Base-by-base conservation (phyloP, 1,140 invertebrate genomes). In the Brachionus asplanchnoidis region DNA sequence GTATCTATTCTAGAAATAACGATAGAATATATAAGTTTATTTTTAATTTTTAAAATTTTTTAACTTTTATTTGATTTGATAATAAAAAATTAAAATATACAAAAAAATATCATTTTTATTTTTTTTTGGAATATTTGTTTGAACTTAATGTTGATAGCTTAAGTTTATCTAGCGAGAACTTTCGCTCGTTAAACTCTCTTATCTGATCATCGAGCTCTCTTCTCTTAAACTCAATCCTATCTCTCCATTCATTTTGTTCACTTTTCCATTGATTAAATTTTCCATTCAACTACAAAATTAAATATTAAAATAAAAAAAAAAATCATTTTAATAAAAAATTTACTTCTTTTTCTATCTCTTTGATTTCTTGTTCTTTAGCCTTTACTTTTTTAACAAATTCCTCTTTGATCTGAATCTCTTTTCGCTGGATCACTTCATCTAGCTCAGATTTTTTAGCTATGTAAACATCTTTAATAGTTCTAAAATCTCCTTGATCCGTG, bases 341-440 rank as follows among this genome's bases (percentile, higher is more conserved):
- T 56, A 84, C 83, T 44, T 98, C 96, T 91, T 96, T 96, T 90
- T 99, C 97, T 9, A 94, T 93, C 87, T 98, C 96, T 90, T 98
- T 98, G 7, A 99, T 92, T 90, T 98, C 95, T 12, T 94, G 92
- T 91, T 99, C 97, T 89, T 97, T 98, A 88, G 97, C 96, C 88
- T 97, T 98, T 7, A 98, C 97, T 86, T 95, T 92, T 68, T 94
- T 93, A 68, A 99, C 95, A 92, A 99, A 99, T 92, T 96, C 95
- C 89, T 98, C 96, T 56, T 96, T 92, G 93, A 98, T 97, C 89
- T 98, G 96, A 88, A 98, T 95, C 89, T 98, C 97, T 89, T 97
- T 97, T 88, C 95, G 94, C 88, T 97, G 95, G 85, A 98, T 91
- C 88, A 97, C 95, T 93, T 93, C 85, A 93, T 89, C 84, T 5